phyloP scores from a whole-genome alignment of 2,888 invertebrate species.

The Argynnis bischoffii region DNA sequence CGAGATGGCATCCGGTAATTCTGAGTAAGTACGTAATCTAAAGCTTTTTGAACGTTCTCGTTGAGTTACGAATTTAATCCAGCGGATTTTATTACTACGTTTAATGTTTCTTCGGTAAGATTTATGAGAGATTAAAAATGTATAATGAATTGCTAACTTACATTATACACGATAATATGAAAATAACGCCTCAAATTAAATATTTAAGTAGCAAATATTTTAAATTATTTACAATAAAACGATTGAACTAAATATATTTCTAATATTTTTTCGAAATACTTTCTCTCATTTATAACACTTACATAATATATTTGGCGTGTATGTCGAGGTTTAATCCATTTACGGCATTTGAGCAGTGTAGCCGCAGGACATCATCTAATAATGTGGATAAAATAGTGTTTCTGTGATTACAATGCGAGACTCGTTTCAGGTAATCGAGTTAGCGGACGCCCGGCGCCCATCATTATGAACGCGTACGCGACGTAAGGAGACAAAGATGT shows the following conservation, averaged over 20 bases:
- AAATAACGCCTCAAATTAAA: no score
- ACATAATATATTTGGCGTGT: background rate
- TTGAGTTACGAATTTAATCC: slow-evolving; percentile 44
- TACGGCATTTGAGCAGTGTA: slow-evolving; percentile 40
- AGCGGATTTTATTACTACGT: slow-evolving; percentile 35
- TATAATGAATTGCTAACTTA: slow-evolving; percentile 14
- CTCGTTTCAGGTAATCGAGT: slow-evolving; percentile 75
- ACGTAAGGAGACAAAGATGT: slow-evolving; percentile 51
- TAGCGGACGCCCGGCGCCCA: slow-evolving; percentile 65
- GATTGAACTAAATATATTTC: no score
- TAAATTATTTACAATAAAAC: no score
- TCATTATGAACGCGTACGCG: slow-evolving; percentile 60
- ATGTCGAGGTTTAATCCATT: slow-evolving; percentile 38
- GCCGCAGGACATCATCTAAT: slow-evolving; percentile 52
- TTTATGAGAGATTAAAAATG: slow-evolving; percentile 16
- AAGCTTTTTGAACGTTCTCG: slow-evolving; percentile 41
- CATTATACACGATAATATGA: slow-evolving; percentile 1
- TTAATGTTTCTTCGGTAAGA: slow-evolving; percentile 32
- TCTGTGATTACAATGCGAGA: slow-evolving; percentile 70
- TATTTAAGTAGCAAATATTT: background rate
- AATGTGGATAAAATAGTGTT: slow-evolving; percentile 70
- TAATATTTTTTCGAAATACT: no score
- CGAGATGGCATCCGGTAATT: slow-evolving; percentile 76
- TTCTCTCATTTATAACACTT: background rate
- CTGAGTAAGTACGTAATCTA: slow-evolving; percentile 64